Percentiles rank a stretch among this genome's conserved stretches.
Conservation (phyloP, 2,797 vertebrate species). For the Diglossa cyanea region DNA sequence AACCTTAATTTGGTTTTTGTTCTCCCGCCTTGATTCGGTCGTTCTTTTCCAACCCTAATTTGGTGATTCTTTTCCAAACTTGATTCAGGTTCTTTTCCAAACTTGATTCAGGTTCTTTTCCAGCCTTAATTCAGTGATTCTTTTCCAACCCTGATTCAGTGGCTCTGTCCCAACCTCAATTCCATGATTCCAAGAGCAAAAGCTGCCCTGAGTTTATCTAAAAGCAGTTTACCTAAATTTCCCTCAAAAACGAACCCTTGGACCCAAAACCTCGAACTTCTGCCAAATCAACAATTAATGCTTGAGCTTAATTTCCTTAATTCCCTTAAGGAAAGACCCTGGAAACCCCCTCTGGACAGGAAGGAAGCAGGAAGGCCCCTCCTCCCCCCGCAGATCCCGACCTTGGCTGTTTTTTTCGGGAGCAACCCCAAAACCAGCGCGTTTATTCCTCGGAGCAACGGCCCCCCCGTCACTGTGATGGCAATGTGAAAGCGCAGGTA, state of each 20-base stretch:
- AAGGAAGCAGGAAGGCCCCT: not conserved
- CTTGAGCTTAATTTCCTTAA: not conserved
- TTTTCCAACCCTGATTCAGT: fast-evolving
- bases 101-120: not conserved
- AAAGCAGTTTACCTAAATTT: not conserved
- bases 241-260: not conserved
- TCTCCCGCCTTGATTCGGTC: fast-evolving
- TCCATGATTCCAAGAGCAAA: not conserved
- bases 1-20: not conserved
- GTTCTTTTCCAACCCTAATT: fast-evolving
- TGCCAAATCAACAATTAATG: not conserved
- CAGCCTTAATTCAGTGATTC: not conserved
- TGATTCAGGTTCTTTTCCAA: not conserved
- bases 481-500: slow-evolving; percentile 55
- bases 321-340: not conserved
- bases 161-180: not conserved
- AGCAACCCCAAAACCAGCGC: not conserved
- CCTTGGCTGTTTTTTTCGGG: not conserved
- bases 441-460: not conserved
- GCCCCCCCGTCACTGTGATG: slow-evolving; percentile 68
- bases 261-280: not conserved
- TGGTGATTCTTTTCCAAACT: not conserved
- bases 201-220: not conserved
- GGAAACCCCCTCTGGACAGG: not conserved
- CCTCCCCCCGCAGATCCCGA: not conserved